A percentile compares a stretch with the other conserved stretches of the same genome.
These are phyloP conservation scores for Cynaeus angustus DNA, from an alignment of 2,888 invertebrate genomes.

Conservation along the genomic window DNA sequence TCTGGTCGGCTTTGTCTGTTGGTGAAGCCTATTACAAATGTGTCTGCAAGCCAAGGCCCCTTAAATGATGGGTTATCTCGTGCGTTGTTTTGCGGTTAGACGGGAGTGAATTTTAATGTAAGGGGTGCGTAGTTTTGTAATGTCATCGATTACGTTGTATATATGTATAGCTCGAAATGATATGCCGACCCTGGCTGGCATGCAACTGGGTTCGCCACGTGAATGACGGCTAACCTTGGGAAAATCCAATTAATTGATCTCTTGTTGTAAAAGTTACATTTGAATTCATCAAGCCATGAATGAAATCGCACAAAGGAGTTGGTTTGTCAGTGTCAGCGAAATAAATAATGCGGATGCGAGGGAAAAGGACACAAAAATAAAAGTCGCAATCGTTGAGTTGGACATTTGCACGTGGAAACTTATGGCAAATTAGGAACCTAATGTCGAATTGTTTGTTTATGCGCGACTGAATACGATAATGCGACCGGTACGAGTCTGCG, in stretches of 20 bases:
- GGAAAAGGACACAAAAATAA: too few species aligned
- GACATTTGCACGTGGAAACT: slow-evolving; percentile 5
- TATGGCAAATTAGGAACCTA: slow-evolving; percentile 24
- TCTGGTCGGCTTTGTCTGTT: slow-evolving; percentile 50
- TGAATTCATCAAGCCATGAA: slow-evolving; percentile 39
- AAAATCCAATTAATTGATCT: slow-evolving; percentile 47
- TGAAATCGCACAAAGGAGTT: slow-evolving; percentile 33
- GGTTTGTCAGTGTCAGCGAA: too few species aligned
- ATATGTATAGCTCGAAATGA: slow-evolving; percentile 23
- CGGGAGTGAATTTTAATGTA: neutral
- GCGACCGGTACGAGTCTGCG: slow-evolving; percentile 47
- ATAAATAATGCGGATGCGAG: too few species aligned
- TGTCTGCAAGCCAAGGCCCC: slow-evolving; percentile 37
- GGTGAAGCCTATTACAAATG: slow-evolving; percentile 46
- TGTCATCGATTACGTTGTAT: slow-evolving; percentile 27
- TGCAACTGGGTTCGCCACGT: slow-evolving; percentile 43
- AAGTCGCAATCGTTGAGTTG: too few species aligned
- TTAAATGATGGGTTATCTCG: slow-evolving; percentile 6
- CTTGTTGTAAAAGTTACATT: slow-evolving; percentile 45
- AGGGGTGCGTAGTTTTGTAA: slow-evolving; percentile 15
- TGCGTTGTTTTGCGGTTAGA: neutral
- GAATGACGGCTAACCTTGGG: slow-evolving; percentile 46
- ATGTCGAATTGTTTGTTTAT: slow-evolving; percentile 49
- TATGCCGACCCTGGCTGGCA: slow-evolving; percentile 35
- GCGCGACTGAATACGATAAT: slow-evolving; percentile 51